phyloP scores from a whole-genome alignment of 2,888 invertebrate genomes.

The Mythimna lalbum region DNA sequence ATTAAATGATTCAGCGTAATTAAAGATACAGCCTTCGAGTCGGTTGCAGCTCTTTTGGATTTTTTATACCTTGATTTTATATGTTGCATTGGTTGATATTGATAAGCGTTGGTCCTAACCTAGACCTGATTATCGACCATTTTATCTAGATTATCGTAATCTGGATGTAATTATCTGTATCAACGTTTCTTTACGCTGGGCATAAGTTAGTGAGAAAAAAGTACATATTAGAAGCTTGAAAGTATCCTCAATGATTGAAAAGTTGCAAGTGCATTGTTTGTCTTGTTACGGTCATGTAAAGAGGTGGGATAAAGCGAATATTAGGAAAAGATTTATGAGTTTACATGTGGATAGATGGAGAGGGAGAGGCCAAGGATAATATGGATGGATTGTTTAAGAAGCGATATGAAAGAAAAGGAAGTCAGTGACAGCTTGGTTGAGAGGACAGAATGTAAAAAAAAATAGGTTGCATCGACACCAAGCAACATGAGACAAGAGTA shows the following conservation, averaged over 20 bases:
- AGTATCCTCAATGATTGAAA: too few relatives aligned
- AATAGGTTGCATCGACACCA: neutral
- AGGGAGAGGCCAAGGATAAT: neutral
- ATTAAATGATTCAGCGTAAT: constrained; percentile 47
- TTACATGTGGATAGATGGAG: neutral
- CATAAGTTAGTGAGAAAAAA: too few relatives aligned
- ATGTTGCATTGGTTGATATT: neutral
- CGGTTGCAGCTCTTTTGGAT: neutral
- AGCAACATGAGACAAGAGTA: neutral
- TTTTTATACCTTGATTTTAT: neutral
- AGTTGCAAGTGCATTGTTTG: too few relatives aligned
- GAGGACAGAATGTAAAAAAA: neutral
- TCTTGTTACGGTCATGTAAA: too few relatives aligned
- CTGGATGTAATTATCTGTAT: too few relatives aligned
- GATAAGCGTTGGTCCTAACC: neutral
- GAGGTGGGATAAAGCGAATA: too few relatives aligned
- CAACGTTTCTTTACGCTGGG: too few relatives aligned
- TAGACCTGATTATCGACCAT: neutral
- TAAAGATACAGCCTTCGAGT: neutral
- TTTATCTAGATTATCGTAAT: neutral
- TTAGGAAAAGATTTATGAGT: neutral
- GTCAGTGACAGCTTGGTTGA: too few relatives aligned
- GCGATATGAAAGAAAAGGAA: too few relatives aligned
- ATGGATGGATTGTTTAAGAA: neutral
- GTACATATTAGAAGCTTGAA: too few relatives aligned